phyloP scores from a whole-genome alignment of 1,140 invertebrate genomes.

The Drosophila erecta region DNA sequence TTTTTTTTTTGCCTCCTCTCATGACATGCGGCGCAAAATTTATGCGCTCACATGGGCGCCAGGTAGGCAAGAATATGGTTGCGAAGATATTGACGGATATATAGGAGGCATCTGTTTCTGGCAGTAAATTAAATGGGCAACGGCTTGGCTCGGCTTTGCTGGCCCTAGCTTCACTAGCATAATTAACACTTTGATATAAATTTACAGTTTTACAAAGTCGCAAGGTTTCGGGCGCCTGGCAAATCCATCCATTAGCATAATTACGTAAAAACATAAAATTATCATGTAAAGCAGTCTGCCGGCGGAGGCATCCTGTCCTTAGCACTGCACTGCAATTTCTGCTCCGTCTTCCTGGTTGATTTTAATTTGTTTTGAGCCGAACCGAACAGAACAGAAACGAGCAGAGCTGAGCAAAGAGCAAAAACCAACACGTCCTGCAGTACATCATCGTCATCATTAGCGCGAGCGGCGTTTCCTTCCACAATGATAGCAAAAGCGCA shows the following conservation, averaged over 20 bases:
- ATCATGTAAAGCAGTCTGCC: conserved; percentile 67
- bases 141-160: conserved; percentile 1
- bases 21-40: conserved; percentile 39
- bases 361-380: conserved; percentile 78
- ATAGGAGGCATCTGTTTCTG: conserved; percentile 13
- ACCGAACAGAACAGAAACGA: conserved; percentile 20
- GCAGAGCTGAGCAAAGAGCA: conserved; percentile 54
- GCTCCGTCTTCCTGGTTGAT: conserved; percentile 59
- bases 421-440: conserved; percentile 78
- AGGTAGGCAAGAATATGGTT: conserved; percentile 18
- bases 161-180: conserved; percentile 38
- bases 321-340: conserved; percentile 25
- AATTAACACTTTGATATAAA: conserved; percentile 83
- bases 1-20: not conserved
- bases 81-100: not conserved
- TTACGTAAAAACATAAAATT: conserved; percentile 79
- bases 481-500: conserved; percentile 44
- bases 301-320: conserved; percentile 25
- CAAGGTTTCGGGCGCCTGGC: conserved; percentile 48
- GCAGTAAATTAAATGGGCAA: conserved; percentile 22
- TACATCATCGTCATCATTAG: conserved; percentile 82
- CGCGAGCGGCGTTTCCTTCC: conserved; percentile 63
- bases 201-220: conserved; percentile 66
- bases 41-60: conserved; percentile 44
- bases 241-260: conserved; percentile 80